These are phyloP conservation scores for Alca torda DNA, from an alignment of 2,797 vertebrate genomes.

Conservation along the genomic window DNA sequence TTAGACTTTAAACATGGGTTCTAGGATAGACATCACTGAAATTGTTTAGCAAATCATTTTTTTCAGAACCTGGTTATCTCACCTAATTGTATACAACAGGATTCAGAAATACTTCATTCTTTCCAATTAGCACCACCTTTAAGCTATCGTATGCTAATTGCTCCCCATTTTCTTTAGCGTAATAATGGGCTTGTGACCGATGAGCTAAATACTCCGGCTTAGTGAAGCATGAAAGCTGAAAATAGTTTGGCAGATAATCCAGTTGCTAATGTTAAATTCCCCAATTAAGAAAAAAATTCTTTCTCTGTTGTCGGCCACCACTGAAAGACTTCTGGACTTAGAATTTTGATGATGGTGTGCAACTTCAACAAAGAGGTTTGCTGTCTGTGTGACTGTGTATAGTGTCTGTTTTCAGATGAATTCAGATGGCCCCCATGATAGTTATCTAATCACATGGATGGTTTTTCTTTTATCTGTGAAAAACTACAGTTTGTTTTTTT, in stretches of 20 bases:
- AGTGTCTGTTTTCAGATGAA: conserved; percentile 17
- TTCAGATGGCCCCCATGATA: background rate
- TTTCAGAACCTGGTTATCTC: conserved; percentile 17
- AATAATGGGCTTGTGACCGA: conserved; percentile 70
- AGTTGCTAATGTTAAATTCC: conserved; percentile 31
- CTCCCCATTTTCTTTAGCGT: conserved; percentile 61
- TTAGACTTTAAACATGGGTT: background rate
- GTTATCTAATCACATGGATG: background rate
- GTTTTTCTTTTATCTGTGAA: background rate
- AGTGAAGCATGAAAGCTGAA: conserved; percentile 63
- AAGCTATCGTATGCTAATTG: conserved; percentile 70
- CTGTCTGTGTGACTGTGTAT: background rate
- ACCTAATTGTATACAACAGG: background rate
- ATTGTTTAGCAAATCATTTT: conserved; percentile 29
- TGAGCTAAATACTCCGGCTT: conserved; percentile 68
- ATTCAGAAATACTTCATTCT: conserved; percentile 28
- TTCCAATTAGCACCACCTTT: conserved; percentile 58
- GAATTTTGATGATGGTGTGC: background rate
- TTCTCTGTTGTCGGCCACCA: background rate
- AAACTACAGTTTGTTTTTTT: background rate
- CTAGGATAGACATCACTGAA: background rate
- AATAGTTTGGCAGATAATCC: conserved; percentile 65
- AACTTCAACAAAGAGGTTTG: conserved; percentile 5
- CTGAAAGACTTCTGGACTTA: conserved; percentile 5
- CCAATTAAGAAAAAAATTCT: background rate